phyloP scores from a whole-genome alignment of 1,140 invertebrate genomes.

The Platorchestia sp. region DNA sequence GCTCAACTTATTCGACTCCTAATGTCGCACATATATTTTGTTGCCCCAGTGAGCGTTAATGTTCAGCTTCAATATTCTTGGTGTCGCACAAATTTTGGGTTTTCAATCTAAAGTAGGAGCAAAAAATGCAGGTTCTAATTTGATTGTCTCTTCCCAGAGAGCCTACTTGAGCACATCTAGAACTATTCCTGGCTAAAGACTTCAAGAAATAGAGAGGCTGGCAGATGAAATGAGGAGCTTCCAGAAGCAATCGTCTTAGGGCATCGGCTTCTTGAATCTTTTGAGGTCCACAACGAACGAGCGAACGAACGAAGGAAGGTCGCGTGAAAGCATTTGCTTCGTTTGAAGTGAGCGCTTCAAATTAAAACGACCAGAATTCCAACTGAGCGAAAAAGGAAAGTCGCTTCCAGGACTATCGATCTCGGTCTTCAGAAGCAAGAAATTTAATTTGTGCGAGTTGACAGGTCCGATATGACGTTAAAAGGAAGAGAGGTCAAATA shows the following conservation, averaged over 20 bases:
- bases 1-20: no score
- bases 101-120: neutral
- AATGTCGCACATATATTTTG: no score
- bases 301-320: neutral
- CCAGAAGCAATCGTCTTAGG: slow-evolving; percentile 1
- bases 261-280: slow-evolving; percentile 5
- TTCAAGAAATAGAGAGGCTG: neutral
- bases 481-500: neutral
- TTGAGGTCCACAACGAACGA: neutral
- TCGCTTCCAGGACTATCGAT: slow-evolving; percentile 28
- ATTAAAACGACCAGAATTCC: slow-evolving; percentile 48
- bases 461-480: slow-evolving; percentile 16
- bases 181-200: neutral
- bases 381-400: slow-evolving; percentile 37
- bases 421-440: slow-evolving; percentile 37
- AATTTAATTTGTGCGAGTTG: slow-evolving; percentile 41
- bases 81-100: no score
- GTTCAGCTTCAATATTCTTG: no score
- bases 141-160: neutral
- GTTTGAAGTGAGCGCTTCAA: slow-evolving; percentile 41
- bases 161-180: neutral
- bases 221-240: slow-evolving; percentile 14
- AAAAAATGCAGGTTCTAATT: neutral
- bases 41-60: no score
- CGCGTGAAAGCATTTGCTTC: slow-evolving; percentile 39